Percentiles rank a stretch among this genome's conserved stretches.
These are phyloP conservation scores for Dryoscopus gambensis DNA, from an alignment of 2,113 vertebrate species.

Conservation along the genomic window DNA sequence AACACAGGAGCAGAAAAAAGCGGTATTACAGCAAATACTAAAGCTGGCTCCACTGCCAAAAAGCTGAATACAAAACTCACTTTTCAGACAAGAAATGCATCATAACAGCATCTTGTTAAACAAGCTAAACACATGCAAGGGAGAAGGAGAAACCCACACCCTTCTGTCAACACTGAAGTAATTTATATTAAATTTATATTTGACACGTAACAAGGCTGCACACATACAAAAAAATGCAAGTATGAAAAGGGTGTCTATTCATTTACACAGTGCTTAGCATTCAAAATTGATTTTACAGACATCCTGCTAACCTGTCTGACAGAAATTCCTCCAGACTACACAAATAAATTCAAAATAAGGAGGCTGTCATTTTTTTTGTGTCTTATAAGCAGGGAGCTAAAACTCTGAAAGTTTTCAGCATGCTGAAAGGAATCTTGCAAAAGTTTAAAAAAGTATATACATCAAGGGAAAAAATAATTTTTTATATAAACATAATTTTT, in stretches of 20 bases:
- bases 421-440: neutral
- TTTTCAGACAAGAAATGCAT: constrained; percentile 8
- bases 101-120: constrained; percentile 8
- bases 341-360: constrained; percentile 11
- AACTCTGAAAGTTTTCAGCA: neutral
- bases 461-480: neutral
- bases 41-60: neutral
- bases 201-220: neutral
- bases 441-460: neutral
- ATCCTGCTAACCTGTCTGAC: constrained; percentile 40
- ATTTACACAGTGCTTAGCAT: constrained; percentile 22
- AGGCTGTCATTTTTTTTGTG: neutral
- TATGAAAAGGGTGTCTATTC: constrained; percentile 34
- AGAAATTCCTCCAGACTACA: constrained; percentile 28
- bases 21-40: neutral
- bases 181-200: constrained; percentile 16
- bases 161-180: neutral
- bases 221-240: neutral
- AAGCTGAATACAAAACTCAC: neutral
- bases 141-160: constrained; percentile 15
- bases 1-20: neutral
- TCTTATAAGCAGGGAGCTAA: neutral
- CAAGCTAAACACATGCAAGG: neutral
- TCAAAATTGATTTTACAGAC: constrained; percentile 53
- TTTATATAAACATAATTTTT: neutral